Base-by-base conservation (phyloP, 2,797 vertebrate genomes). In the Lerista edwardsae region DNA sequence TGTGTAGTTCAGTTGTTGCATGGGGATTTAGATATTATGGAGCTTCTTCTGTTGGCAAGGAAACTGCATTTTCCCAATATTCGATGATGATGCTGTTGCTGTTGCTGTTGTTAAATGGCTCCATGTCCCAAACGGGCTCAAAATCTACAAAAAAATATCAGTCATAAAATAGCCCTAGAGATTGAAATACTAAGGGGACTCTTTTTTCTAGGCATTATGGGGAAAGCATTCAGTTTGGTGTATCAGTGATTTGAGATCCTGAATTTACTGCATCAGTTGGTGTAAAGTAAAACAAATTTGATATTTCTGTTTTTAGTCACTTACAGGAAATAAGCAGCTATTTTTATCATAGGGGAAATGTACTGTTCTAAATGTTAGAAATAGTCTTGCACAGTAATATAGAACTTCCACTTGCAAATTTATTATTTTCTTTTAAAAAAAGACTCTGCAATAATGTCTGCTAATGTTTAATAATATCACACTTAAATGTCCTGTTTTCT, bases 401-500 rank as follows among this genome's bases (percentile, higher is more conserved):
- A n/a, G 71, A 65, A 51, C 68, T 57, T 68, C 39, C 4, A 1
- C 81, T 21, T 71, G 82, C 68, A 15, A 80, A 21, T 1, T 3
- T 86, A 34, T 76, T 2, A 0, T 75, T 61, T 84, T 25, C 6
- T 83, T 68, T 41, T 76, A 3, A 19, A 51, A 15, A 78, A 34
- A 17, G 25, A 21, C 36, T 2, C 78, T 82, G 87, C 41, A 86
- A 80, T 72, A 80, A 84, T 64, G 29, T 77, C 12, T 82, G 75
- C 57, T 69, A 80, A 36, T n/a, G 75, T 7, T 51, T 88, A 31
- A 44, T 55, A n/a, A 1, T 31, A 65, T 86, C 39, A 68, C 8
- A 34, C 15, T 44, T 75, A 75, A 34, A 51, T 82, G 55, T 81
- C 51, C 41, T 34, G 1, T 90, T 92, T 47, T 82, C 94, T 94